phyloP scores from a whole-genome alignment of 2,113 vertebrate genomes.

The Tetrax tetrax region DNA sequence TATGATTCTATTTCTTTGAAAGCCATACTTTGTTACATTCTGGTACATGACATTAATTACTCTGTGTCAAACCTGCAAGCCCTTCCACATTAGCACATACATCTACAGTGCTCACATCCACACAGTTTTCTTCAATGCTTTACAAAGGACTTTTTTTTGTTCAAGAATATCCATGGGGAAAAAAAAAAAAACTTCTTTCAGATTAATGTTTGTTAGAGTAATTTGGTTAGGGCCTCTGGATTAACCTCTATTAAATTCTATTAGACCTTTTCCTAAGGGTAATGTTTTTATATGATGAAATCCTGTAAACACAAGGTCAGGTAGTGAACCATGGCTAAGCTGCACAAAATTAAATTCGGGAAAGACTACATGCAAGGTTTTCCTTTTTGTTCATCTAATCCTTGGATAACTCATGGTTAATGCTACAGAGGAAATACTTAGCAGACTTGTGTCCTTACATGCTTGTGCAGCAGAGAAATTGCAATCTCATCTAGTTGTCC shows the following conservation, averaged over 20 bases:
- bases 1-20: background rate
- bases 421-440: background rate
- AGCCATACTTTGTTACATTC: background rate
- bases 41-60: background rate
- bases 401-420: background rate
- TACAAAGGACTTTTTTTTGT: background rate
- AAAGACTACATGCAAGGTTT: background rate
- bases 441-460: background rate
- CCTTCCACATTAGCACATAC: background rate
- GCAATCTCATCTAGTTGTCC: background rate
- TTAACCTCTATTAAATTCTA: slow-evolving; percentile 30
- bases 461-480: background rate
- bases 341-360: slow-evolving; percentile 14
- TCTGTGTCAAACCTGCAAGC: background rate
- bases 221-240: background rate
- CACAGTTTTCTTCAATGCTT: background rate
- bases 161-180: background rate
- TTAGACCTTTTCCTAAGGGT: background rate
- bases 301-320: slow-evolving; percentile 33
- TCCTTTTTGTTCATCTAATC: background rate
- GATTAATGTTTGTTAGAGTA: background rate
- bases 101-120: background rate
- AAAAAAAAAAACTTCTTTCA: background rate
- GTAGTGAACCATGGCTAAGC: slow-evolving; percentile 11
- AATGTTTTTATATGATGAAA: slow-evolving; percentile 20